Percentiles rank a stretch among this genome's conserved stretches.
Conservation (phyloP, 1,140 invertebrate species). For the Lordiphosa mommai region DNA sequence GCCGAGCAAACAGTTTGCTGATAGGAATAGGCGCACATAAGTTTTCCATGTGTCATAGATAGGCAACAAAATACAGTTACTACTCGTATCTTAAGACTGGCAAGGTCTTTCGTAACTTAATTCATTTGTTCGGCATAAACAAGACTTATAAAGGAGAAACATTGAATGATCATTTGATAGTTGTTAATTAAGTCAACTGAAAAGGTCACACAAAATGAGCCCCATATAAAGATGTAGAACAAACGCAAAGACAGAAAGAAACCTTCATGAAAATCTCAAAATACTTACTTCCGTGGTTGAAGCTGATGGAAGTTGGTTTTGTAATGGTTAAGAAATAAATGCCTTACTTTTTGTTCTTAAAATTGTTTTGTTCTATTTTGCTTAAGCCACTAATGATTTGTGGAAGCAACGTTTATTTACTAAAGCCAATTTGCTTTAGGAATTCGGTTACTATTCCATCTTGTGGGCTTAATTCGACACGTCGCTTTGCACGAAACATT, state of each 20-base stretch:
- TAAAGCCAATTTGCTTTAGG: too few relatives aligned
- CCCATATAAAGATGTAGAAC: not conserved
- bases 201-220: constrained; percentile 3
- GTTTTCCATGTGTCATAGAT: constrained; percentile 1
- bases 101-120: not conserved
- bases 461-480: not conserved
- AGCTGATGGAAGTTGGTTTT: too few relatives aligned
- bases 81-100: too few relatives aligned
- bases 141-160: not conserved
- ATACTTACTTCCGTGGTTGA: not conserved
- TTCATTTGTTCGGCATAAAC: not conserved
- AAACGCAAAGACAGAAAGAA: not conserved
- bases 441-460: constrained; percentile 1
- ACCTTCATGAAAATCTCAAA: constrained; percentile 2
- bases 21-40: too few relatives aligned
- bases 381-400: too few relatives aligned
- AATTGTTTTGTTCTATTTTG: too few relatives aligned
- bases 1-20: too few relatives aligned
- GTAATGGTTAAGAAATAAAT: too few relatives aligned
- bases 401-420: too few relatives aligned
- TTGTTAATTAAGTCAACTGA: constrained; percentile 13
- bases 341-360: too few relatives aligned
- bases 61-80: not conserved
- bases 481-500: not conserved
- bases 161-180: constrained; percentile 4